Percentiles rank a stretch among this genome's conserved stretches.
These are phyloP conservation scores for Bombus superbus DNA, from an alignment of 1,140 invertebrate species.

Conservation along the genomic window DNA sequence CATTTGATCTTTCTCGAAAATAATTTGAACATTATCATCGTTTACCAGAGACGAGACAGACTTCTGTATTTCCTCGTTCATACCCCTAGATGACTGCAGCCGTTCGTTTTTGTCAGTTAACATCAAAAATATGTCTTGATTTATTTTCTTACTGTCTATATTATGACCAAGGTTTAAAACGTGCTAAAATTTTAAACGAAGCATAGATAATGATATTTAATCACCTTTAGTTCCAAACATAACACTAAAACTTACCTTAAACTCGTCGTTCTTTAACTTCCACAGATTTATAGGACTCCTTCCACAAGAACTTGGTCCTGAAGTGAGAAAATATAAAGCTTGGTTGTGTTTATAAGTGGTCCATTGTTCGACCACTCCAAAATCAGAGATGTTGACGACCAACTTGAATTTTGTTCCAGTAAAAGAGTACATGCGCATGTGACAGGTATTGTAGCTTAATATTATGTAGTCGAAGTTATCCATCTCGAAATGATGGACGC, in stretches of 20 bases:
- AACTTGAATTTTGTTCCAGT: constrained; percentile 59
- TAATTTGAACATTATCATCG: constrained; percentile 27
- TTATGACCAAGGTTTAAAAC: constrained; percentile 65
- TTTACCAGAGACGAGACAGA: background rate
- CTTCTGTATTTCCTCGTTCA: background rate
- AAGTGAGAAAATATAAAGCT: constrained; percentile 76
- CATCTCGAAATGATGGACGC: constrained; percentile 73
- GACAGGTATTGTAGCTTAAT: constrained; percentile 74
- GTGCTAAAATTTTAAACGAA: constrained; percentile 52
- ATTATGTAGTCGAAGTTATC: constrained; percentile 74
- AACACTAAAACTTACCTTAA: constrained; percentile 58
- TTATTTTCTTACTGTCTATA: constrained; percentile 52
- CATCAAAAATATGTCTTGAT: constrained; percentile 56
- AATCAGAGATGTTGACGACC: constrained; percentile 52
- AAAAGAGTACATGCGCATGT: constrained; percentile 63
- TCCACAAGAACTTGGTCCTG: constrained; percentile 55
- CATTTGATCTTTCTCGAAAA: constrained; percentile 32
- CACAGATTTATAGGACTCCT: constrained; percentile 76
- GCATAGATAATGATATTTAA: background rate
- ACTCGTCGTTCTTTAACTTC: constrained; percentile 73
- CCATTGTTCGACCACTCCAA: constrained; percentile 73
- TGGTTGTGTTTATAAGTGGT: constrained; percentile 67
- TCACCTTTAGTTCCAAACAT: background rate
- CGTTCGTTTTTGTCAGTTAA: constrained; percentile 20
- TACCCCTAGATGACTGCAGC: background rate